Conservation (phyloP, 1,140 invertebrate species). For the Kradibia gibbosae region DNA sequence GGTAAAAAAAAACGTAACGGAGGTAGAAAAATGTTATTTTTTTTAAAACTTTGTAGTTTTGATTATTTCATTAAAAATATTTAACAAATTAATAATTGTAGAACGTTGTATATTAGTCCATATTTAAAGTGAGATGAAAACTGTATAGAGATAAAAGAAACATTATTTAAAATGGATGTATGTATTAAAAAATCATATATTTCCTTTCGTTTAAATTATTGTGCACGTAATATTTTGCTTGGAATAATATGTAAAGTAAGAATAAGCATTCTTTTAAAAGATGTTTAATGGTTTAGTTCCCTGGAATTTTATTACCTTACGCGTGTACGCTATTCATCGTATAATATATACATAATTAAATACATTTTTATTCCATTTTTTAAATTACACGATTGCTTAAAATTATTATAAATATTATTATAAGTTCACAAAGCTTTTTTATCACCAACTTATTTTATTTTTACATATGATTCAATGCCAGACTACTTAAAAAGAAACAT, state of each 20-base stretch:
- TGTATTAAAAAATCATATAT: too few relatives aligned
- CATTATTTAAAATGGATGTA: too few relatives aligned
- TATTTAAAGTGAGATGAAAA: too few relatives aligned
- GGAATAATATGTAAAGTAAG: not conserved
- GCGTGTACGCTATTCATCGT: not conserved
- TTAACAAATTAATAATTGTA: not conserved
- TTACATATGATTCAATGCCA: too few relatives aligned
- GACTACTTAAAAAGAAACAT: too few relatives aligned
- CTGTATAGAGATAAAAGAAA: too few relatives aligned
- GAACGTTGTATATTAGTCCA: not conserved
- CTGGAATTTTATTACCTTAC: not conserved
- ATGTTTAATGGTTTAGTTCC: not conserved
- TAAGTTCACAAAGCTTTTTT: too few relatives aligned
- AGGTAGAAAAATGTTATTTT: not conserved
- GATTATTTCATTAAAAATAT: not conserved
- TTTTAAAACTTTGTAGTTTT: not conserved
- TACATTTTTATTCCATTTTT: too few relatives aligned
- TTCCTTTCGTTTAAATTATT: too few relatives aligned
- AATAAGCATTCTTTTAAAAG: slow-evolving; percentile 1
- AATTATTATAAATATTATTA: too few relatives aligned
- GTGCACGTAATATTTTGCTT: not conserved
- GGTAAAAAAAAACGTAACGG: not conserved
- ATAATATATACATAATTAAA: not conserved
- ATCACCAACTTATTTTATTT: too few relatives aligned
- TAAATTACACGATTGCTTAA: too few relatives aligned